phyloP scores from a whole-genome alignment of 2,888 invertebrate species.

The Drosophila mimetica region DNA sequence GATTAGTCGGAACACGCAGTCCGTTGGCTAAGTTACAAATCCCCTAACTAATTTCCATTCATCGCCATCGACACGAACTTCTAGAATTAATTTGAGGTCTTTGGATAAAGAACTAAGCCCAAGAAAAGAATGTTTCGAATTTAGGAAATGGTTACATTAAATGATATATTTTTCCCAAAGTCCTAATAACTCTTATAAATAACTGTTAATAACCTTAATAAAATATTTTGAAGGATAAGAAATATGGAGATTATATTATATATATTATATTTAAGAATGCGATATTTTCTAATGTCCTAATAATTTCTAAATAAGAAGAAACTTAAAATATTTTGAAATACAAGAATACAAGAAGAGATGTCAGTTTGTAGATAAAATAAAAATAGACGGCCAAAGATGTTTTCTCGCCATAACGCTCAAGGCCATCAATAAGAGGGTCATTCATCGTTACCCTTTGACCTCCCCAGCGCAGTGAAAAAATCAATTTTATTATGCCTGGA shows the following conservation, averaged over 20 bases:
- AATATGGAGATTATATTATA: no score
- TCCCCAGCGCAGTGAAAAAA: not conserved
- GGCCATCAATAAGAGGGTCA: conserved; percentile 11
- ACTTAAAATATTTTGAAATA: no score
- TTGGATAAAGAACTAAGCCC: not conserved
- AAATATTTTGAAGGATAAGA: no score
- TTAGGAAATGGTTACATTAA: not conserved
- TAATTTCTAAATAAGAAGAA: no score
- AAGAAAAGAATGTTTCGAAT: not conserved
- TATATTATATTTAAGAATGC: no score
- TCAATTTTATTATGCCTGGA: conserved; percentile 33
- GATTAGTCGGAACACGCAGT: conserved; percentile 15
- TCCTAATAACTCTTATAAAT: no score
- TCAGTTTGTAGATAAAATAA: not conserved
- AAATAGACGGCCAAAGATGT: not conserved
- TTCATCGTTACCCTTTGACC: conserved; percentile 17
- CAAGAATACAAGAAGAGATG: no score
- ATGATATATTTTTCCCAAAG: no score
- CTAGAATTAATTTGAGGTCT: not conserved
- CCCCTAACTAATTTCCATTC: conserved; percentile 28
- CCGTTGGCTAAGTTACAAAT: conserved; percentile 15
- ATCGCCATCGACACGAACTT: conserved; percentile 1
- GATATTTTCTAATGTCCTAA: no score
- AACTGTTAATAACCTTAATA: no score
- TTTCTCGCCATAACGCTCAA: not conserved